Evolutionary conservation across 2,797 vertebrate genomes (phyloP).

Genomic region (Dryobates pubescens): DNA sequence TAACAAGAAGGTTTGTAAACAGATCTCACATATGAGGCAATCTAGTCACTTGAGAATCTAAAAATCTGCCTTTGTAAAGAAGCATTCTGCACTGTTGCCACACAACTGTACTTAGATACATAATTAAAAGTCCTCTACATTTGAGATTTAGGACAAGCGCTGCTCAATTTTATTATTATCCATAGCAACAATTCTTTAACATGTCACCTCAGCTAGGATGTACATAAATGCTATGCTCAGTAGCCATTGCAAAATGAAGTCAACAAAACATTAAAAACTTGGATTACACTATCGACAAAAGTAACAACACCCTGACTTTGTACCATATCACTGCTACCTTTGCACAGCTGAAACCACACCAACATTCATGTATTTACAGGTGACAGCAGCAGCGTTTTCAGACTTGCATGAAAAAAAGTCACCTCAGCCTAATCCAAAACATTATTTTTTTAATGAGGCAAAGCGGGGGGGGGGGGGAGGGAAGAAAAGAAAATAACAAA

Average conservation of each 20-base stretch:
- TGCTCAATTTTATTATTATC: neutral
- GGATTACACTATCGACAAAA: neutral
- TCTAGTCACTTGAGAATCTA: conserved; percentile 72
- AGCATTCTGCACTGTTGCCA: conserved; percentile 39
- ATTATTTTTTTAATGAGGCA: neutral
- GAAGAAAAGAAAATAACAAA: neutral
- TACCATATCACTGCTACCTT: neutral
- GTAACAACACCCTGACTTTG: neutral
- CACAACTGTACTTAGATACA: conserved; percentile 29
- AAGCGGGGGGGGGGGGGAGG: neutral
- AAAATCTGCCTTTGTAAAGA: conserved; percentile 63
- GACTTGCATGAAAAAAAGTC: neutral
- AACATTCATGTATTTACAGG: neutral
- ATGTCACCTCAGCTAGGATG: neutral
- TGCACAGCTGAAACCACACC: neutral
- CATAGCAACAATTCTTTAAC: neutral
- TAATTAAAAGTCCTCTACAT: conserved; percentile 37
- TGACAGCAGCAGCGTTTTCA: neutral
- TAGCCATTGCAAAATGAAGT: neutral
- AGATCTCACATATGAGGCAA: conserved; percentile 66
- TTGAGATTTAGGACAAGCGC: conserved; percentile 10
- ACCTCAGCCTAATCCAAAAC: neutral
- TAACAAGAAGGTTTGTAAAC: conserved; percentile 78
- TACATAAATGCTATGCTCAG: neutral
- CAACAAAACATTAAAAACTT: neutral